These are phyloP conservation scores for Amphimallon solstitiale DNA, from an alignment of 2,888 invertebrate genomes.

Conservation along the genomic window DNA sequence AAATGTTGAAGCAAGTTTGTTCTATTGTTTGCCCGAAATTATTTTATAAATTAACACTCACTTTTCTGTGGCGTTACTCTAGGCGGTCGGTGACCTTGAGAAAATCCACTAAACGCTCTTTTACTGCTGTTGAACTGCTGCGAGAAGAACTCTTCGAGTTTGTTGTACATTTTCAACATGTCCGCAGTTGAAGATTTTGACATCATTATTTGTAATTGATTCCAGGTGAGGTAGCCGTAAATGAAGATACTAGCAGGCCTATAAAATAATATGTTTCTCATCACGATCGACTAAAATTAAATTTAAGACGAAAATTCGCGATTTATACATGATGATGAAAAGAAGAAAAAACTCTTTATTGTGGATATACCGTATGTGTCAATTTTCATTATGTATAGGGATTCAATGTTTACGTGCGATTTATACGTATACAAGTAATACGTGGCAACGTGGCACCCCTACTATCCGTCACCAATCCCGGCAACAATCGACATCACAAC, in stretches of 20 bases:
- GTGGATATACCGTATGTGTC: neutral
- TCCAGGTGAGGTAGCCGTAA: slow-evolving; percentile 94
- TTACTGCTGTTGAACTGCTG: slow-evolving; percentile 97
- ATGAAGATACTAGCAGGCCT: slow-evolving; percentile 91
- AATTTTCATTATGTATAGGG: no score
- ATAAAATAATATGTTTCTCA: slow-evolving; percentile 49
- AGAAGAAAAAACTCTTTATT: neutral
- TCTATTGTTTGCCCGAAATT: no score
- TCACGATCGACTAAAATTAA: no score
- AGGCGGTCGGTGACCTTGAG: slow-evolving; percentile 54
- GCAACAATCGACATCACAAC: no score
- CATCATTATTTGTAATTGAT: slow-evolving; percentile 96
- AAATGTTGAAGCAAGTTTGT: no score
- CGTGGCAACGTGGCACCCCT: no score
- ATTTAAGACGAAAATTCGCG: no score
- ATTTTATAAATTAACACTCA: slow-evolving; percentile 41
- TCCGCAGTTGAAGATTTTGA: slow-evolving; percentile 97
- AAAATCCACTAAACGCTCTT: slow-evolving; percentile 75
- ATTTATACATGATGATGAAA: no score
- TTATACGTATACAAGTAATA: no score
- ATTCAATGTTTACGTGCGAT: no score
- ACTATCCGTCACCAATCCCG: no score
- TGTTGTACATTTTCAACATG: slow-evolving; percentile 95
- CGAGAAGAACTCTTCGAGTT: slow-evolving; percentile 96
- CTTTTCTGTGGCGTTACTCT: slow-evolving; percentile 57